Evolutionary conservation across 2,113 vertebrate species (phyloP).

Genomic region (Cyanocitta stelleri): DNA sequence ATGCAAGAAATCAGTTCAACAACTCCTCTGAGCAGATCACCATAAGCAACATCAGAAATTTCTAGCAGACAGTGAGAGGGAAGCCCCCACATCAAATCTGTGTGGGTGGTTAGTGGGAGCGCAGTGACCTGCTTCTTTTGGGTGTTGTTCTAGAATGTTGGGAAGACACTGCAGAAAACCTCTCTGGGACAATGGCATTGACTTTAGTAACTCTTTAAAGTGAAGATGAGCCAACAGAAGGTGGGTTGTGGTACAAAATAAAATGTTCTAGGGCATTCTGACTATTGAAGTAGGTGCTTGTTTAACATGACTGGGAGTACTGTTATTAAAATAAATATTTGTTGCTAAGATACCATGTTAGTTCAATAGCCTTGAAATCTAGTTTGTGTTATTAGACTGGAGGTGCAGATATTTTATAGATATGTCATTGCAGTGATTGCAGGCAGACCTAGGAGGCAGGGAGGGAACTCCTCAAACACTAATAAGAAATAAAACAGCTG

Average conservation of each 20-base stretch:
- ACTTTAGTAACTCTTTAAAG: not conserved
- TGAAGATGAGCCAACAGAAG: not conserved
- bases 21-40: not conserved
- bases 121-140: not conserved
- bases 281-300: not conserved
- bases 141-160: not conserved
- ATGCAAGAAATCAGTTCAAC: not conserved
- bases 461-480: slow-evolving; percentile 15
- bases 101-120: not conserved
- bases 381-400: slow-evolving; percentile 13
- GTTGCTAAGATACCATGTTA: slow-evolving; percentile 55
- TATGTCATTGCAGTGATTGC: not conserved
- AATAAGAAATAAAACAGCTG: not conserved
- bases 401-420: slow-evolving; percentile 14
- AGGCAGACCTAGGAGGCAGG: slow-evolving; percentile 13
- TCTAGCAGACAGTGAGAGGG: not conserved
- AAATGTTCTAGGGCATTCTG: not conserved
- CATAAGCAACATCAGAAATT: not conserved
- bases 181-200: not conserved
- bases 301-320: slow-evolving; percentile 24
- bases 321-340: slow-evolving; percentile 51
- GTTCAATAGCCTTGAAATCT: slow-evolving; percentile 21
- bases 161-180: not conserved
- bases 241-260: not conserved
- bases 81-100: not conserved